Evolutionary conservation across 2,888 invertebrate genomes (phyloP), one percentile per base, ranked within the genome.

Genomic region (Imbricaverruca yamaguchii): DNA sequence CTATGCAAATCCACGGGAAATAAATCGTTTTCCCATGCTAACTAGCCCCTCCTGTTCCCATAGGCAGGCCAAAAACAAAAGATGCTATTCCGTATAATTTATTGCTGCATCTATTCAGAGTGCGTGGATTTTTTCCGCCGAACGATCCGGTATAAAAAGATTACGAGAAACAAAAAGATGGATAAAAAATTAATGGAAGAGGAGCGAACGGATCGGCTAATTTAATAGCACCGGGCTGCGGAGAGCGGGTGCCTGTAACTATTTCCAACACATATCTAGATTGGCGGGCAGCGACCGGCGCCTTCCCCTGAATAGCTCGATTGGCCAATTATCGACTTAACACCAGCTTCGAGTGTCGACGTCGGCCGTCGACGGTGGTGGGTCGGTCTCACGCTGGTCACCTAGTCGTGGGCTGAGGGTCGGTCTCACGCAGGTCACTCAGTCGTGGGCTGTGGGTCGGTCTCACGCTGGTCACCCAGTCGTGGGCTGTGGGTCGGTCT

Each of bases 161-260:
- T 74, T 74, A 74, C 53, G 18, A 55, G 74, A 74, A 74, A 74
- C 74, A 74, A 74, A 74, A 74, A 74, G 74, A 55, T 8, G 74
- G 74, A 74, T 55, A 74, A 74, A 74, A 74, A 74, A 74, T 74
- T 74, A 74, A 74, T 74, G 74, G 74, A 74, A 74, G 74, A 53
- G 74, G 74, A 74, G 21, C 15, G 74, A 18, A 74, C 53, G 74
- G 74, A 74, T 74, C 21, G 23, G 74, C 53, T 74, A 55, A 55
- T 55, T 53, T 74, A 55, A 74, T 74, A 74, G 55, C 55, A 55
- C 18, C 0, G 74, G 74, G 74, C 8, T 74, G 55, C 21, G 39
- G 21, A 65, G 65, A 53, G 53, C 18, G 21, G 74, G 53, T 18
- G 55, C 55, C 15, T 13, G 53, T 74, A 55, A 74, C 53, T 55